Evolutionary conservation across 2,113 vertebrate genomes (phyloP), one percentile per base, ranked within the genome.

Genomic region (Pipra filicauda): DNA sequence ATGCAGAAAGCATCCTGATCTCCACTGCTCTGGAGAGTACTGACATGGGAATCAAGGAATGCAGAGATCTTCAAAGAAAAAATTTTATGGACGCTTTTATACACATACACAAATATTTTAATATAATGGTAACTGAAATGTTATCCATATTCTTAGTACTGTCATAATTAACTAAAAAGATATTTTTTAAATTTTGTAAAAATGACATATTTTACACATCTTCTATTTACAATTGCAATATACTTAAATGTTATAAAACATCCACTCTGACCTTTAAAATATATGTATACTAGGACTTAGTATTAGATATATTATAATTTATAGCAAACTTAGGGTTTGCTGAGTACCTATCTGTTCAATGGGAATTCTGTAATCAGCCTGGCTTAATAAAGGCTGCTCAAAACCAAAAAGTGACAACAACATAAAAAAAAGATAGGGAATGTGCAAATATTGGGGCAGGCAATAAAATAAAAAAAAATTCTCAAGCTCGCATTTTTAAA

Each of bases 181-280:
- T 98, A 98, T 95, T 98, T 98, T 98, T 98, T 98, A 94, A 98
- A 97, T 98, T 98, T 97, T 98, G 97, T 98, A 98, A 99, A 99
- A 99, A 99, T 98, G 97, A 98, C 98, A 97, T 98, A 98, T 99
- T 99, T 99, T 99, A 99, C 99, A 99, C 99, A 99, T 98, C 98
- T 99, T 98, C 98, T 99, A 99, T 99, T 98, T 99, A 99, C 99
- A 99, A 97, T 97, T 97, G 98, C 98, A 99, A 99, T 99, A 98
- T 97, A 98, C 98, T 98, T 97, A 97, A 99, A 98, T 98, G 98
- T 99, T 99, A 99, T 98, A 99, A 99, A 99, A 99, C 98, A 98
- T 97, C 92, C 98, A 98, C 96, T 98, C 97, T 97, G 98, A 97
- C 97, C 96, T 97, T 98, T 98, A 98, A 99, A 98, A 98, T 98